phyloP scores from a whole-genome alignment of 2,113 vertebrate species.

The Ifrita kowaldi region DNA sequence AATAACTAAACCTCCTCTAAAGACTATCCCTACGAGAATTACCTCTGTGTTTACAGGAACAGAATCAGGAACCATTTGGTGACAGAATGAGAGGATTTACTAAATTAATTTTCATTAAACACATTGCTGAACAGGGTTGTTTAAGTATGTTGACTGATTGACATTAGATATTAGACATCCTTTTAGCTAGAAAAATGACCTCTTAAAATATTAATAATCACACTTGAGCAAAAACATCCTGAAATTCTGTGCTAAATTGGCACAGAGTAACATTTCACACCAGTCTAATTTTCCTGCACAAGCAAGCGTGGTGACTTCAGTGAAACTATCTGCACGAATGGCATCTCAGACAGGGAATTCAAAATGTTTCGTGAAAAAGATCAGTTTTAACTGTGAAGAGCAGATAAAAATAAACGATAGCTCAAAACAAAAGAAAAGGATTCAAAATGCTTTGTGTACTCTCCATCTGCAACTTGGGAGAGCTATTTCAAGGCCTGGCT shows the following conservation, averaged over 20 bases:
- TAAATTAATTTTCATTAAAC: constrained; percentile 18
- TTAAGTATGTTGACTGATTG: not conserved
- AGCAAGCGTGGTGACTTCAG: not conserved
- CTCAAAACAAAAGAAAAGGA: not conserved
- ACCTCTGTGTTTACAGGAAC: not conserved
- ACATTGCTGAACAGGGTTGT: not conserved
- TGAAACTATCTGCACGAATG: not conserved
- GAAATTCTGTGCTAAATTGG: not conserved
- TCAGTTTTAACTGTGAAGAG: not conserved
- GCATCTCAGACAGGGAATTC: not conserved
- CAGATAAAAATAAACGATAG: not conserved
- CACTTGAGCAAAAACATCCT: not conserved
- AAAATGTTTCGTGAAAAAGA: not conserved
- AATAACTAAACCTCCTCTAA: not conserved
- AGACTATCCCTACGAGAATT: not conserved
- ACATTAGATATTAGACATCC: no score
- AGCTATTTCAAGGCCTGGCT: not conserved
- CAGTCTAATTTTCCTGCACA: not conserved
- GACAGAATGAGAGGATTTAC: not conserved
- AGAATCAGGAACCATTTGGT: not conserved
- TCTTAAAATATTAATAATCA: constrained; percentile 38
- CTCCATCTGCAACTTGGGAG: not conserved
- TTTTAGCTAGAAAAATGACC: constrained; percentile 12
- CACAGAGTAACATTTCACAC: not conserved
- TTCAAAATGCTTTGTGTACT: not conserved